Base-by-base conservation (phyloP, 2,113 vertebrate genomes). In the Saccopteryx bilineata region DNA sequence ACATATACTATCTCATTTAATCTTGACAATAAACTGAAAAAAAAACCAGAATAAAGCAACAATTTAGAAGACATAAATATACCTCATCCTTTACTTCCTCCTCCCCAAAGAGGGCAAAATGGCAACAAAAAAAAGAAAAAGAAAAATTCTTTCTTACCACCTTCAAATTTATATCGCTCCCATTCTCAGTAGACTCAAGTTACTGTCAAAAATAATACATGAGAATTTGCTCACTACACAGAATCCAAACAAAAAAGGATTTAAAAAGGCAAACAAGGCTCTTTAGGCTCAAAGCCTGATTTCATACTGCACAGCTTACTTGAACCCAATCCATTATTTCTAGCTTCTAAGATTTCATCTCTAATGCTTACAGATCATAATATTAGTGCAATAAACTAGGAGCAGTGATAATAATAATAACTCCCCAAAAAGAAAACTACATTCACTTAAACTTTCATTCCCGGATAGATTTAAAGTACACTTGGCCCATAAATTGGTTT, bases 181-280 rank as follows among this genome's bases (percentile, higher is more conserved):
- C 46, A 79, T 72, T 65, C 72, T 88, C 78, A 56, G 54, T 91
- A 75, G n/a, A 90, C 54, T 91, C 17, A 60, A 88, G 84, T 56
- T 39, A 54, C 12, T 69, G 15, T 86, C 26, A 91, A 87, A 90
- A 85, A 61, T n/a, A 19, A 76, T 48, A 60, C 7, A 18, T 28
- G 76, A 39, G 15, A 79, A 89, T 58, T 58, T 94, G 28, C 61
- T 90, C 65, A 83, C 33, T 58, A 65, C 69, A 87, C 50, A 75
- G 93, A 93, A 71, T 65, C 71, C 46, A 92, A 89, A 74, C 75
- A 69, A 56, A 68, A 81, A 31, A 85, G 61, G n/a, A 78, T 28
- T 66, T 75, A 13, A 80, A 54, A 82, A 85, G 31, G 1, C 26
- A 50, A 39, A 60, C 61, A 74, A 83, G 39, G 5, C 9, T 78